phyloP scores from a whole-genome alignment of 1,140 invertebrate species.

The Drosophila kikkawai region DNA sequence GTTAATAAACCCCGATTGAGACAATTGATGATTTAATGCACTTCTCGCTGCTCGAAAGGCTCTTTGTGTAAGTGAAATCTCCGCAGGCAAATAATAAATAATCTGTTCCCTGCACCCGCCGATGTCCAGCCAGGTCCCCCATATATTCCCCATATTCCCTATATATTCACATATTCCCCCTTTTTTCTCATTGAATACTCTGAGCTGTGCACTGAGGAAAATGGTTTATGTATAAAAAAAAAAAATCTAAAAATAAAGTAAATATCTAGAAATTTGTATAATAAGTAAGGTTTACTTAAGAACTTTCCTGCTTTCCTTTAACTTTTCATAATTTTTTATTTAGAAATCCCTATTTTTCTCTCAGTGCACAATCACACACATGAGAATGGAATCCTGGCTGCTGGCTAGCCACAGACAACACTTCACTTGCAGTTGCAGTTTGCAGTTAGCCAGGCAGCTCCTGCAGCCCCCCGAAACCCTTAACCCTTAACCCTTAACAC shows the following conservation, averaged over 20 bases:
- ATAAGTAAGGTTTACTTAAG: too few species aligned
- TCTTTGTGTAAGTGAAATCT: slow-evolving; percentile 51
- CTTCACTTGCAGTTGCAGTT: slow-evolving; percentile 81
- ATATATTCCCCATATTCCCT: not conserved
- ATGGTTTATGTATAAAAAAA: not conserved
- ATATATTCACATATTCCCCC: not conserved
- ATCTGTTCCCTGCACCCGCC: slow-evolving; percentile 10
- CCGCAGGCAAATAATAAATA: slow-evolving; percentile 63
- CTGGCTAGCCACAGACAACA: slow-evolving; percentile 73
- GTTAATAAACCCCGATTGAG: slow-evolving; percentile 31
- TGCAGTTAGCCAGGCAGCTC: slow-evolving; percentile 60
- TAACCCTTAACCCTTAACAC: not conserved
- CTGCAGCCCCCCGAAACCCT: not conserved
- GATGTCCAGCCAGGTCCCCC: not conserved
- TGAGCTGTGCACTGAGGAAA: not conserved
- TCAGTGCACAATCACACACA: slow-evolving; percentile 21
- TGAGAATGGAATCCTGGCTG: slow-evolving; percentile 45
- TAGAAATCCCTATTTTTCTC: not conserved
- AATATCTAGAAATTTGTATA: too few species aligned
- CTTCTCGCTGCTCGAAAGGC: slow-evolving; percentile 31
- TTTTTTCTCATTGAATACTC: not conserved
- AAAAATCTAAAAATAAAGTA: not conserved
- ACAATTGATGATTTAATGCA: slow-evolving; percentile 52
- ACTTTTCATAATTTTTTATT: too few species aligned
- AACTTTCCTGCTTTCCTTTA: too few species aligned